Percentiles rank a stretch among this genome's conserved stretches.
phyloP scores from a whole-genome alignment of 2,113 vertebrate species.

The Scatophagus argus region DNA sequence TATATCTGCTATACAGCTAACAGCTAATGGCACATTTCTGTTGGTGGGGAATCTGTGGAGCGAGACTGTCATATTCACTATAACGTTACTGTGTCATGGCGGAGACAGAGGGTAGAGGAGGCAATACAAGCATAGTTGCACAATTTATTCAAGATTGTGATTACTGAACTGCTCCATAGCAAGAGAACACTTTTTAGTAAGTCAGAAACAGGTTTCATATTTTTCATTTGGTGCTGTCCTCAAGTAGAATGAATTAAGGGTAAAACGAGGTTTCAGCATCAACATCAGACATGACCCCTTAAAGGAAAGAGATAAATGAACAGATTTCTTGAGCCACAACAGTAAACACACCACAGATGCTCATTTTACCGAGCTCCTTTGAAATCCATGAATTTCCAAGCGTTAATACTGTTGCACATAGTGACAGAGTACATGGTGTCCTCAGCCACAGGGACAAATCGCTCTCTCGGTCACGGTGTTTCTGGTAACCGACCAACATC shows the following conservation, averaged over 20 bases:
- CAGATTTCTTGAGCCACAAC: neutral
- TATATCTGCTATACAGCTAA: constrained; percentile 29
- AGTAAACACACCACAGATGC: neutral
- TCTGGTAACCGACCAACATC: neutral
- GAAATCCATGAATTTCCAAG: neutral
- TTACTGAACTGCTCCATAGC: neutral
- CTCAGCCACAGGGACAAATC: neutral
- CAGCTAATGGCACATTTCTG: constrained; percentile 32
- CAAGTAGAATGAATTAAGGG: neutral
- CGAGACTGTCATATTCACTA: constrained; percentile 37
- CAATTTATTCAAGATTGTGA: constrained; percentile 33
- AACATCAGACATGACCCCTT: neutral
- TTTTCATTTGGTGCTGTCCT: neutral
- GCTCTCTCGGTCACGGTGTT: neutral
- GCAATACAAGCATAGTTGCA: constrained; percentile 19
- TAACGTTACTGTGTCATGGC: constrained; percentile 19
- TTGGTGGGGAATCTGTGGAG: constrained; percentile 1
- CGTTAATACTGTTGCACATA: no score
- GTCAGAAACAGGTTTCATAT: neutral
- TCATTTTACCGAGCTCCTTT: neutral
- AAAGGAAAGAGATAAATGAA: neutral
- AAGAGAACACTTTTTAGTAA: neutral
- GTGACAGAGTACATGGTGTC: neutral
- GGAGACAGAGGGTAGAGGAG: constrained; percentile 1
- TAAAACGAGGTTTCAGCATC: neutral